Conservation (phyloP, 2,888 invertebrate species). For the Rhamnusium bicolor region DNA sequence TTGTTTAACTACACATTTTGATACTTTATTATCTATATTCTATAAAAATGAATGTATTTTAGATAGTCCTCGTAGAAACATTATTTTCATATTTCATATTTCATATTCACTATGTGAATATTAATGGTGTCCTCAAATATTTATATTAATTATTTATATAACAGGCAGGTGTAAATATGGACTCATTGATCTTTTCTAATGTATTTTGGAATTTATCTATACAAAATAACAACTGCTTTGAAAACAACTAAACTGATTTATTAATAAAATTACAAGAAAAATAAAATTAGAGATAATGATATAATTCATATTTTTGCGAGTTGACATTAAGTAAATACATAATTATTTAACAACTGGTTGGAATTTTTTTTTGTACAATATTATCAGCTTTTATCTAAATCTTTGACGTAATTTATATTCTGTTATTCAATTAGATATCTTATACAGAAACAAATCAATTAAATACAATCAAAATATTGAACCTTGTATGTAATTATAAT, state of each 20-base stretch:
- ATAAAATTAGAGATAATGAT: background rate
- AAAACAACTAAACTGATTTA: background rate
- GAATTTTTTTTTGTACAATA: background rate
- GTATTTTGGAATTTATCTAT: no score
- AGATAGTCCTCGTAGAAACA: no score
- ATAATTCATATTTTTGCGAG: background rate
- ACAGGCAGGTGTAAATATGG: background rate
- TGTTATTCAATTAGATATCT: background rate
- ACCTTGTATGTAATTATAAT: no score
- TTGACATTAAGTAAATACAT: background rate
- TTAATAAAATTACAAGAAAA: no score
- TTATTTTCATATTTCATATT: no score
- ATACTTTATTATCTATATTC: no score
- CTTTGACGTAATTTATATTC: background rate
- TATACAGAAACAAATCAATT: background rate
- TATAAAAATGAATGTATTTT: no score
- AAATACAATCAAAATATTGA: background rate
- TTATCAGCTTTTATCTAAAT: constrained; percentile 8
- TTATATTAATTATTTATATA: background rate
- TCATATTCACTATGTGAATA: no score
- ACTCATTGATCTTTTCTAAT: no score
- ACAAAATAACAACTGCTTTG: background rate
- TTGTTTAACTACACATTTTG: no score
- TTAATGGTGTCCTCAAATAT: constrained; percentile 1
- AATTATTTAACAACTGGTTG: constrained; percentile 1